These are phyloP conservation scores for Timandra comae DNA, from an alignment of 2,888 invertebrate genomes.

Conservation along the genomic window DNA sequence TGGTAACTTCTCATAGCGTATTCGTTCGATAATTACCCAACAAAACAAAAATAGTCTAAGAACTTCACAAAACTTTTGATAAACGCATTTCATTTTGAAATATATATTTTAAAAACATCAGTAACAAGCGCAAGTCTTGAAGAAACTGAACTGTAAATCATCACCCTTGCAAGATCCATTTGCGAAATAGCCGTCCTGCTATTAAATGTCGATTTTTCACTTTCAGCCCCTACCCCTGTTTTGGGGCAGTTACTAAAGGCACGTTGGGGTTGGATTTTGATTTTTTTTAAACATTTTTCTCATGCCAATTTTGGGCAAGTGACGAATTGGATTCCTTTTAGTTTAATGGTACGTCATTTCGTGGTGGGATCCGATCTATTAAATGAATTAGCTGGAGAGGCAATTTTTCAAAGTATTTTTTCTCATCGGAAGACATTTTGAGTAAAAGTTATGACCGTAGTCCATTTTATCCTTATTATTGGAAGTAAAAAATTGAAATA, in stretches of 20 bases:
- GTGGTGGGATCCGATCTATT: too few relatives aligned
- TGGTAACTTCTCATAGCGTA: too few relatives aligned
- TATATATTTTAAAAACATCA: slow-evolving; percentile 6
- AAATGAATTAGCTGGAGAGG: too few relatives aligned
- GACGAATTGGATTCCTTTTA: too few relatives aligned
- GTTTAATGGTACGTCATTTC: too few relatives aligned
- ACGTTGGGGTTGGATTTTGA: slow-evolving; percentile 27
- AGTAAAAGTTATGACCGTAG: too few relatives aligned
- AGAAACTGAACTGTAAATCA: slow-evolving; percentile 37
- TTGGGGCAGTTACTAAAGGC: slow-evolving; percentile 33
- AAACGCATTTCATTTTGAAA: background rate
- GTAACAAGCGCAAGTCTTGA: slow-evolving; percentile 2
- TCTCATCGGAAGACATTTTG: too few relatives aligned
- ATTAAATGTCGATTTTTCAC: slow-evolving; percentile 74
- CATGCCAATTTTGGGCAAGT: slow-evolving; percentile 4
- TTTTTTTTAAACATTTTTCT: slow-evolving; percentile 20
- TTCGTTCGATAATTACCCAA: too few relatives aligned
- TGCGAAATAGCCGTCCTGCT: slow-evolving; percentile 56
- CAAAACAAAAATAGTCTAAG: too few relatives aligned
- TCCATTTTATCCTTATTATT: too few relatives aligned
- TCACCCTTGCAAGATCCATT: slow-evolving; percentile 46
- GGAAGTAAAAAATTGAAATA: too few relatives aligned
- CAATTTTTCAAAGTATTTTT: too few relatives aligned
- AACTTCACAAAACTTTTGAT: background rate
- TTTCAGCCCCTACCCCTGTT: slow-evolving; percentile 17